Evolutionary conservation across 2,113 vertebrate genomes (phyloP).

Genomic region (Glaucidium brasilianum): DNA sequence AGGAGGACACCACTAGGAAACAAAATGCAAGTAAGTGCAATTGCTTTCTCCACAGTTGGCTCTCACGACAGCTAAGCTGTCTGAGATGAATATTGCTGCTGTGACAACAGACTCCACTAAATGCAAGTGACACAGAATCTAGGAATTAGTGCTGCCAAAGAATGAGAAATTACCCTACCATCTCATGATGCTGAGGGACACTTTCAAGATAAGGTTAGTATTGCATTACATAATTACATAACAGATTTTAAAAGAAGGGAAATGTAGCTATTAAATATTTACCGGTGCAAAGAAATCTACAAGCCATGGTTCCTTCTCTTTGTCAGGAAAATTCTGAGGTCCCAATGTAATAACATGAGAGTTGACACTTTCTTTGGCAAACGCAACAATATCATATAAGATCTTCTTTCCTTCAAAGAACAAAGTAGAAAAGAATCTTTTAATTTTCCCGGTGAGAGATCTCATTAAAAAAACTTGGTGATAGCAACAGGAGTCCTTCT

Average conservation of each 20-base stretch:
- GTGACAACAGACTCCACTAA: not conserved
- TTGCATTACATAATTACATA: not conserved
- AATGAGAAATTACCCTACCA: not conserved
- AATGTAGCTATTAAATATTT: slow-evolving; percentile 42
- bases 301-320: slow-evolving; percentile 92
- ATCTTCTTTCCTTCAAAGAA: slow-evolving; percentile 86
- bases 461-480: not conserved
- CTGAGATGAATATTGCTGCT: not conserved
- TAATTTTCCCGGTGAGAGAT: not conserved
- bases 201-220: not conserved
- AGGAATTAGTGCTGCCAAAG: not conserved
- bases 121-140: not conserved
- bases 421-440: not conserved
- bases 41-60: not conserved
- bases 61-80: not conserved
- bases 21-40: not conserved
- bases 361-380: slow-evolving; percentile 93
- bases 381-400: slow-evolving; percentile 91
- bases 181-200: not conserved
- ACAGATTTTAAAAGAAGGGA: not conserved
- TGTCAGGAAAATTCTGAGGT: slow-evolving; percentile 94
- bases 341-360: slow-evolving; percentile 91
- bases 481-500: not conserved
- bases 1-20: slow-evolving; percentile 92
- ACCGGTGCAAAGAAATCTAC: slow-evolving; percentile 98